phyloP scores from a whole-genome alignment of 2,797 vertebrate species.

The Halcyon badia region DNA sequence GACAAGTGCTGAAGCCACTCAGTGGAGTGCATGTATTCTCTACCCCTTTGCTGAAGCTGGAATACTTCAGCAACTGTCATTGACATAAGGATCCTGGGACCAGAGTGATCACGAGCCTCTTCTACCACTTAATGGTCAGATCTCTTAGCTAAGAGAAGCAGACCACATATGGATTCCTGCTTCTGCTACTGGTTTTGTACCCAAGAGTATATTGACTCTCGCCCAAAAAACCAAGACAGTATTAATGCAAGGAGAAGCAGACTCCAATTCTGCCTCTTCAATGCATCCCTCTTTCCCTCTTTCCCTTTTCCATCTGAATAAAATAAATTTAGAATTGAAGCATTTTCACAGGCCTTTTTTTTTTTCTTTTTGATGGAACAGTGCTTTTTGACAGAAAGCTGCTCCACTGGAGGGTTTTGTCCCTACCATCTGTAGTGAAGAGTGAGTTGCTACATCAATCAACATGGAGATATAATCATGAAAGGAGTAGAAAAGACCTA shows the following conservation, averaged over 20 bases:
- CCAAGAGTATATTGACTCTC: neutral
- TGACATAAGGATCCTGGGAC: too few species aligned
- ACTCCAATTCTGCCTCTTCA: neutral
- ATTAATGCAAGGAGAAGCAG: neutral
- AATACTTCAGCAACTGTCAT: neutral
- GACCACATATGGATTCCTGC: neutral
- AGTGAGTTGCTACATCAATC: neutral
- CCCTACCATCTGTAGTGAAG: neutral
- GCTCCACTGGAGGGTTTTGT: neutral
- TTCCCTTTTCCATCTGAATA: neutral
- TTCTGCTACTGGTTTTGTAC: neutral
- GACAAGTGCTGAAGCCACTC: neutral
- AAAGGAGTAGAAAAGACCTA: neutral
- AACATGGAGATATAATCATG: fast-evolving
- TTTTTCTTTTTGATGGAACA: neutral
- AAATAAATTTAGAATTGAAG: neutral
- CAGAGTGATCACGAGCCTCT: neutral
- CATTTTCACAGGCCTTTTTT: neutral
- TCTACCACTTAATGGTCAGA: neutral
- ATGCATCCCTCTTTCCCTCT: neutral
- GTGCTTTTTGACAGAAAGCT: neutral
- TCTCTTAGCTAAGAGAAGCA: neutral
- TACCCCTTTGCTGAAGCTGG: neutral
- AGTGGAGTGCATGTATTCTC: neutral
- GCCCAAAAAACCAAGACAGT: neutral